These are phyloP conservation scores for Portunus trituberculatus DNA, from an alignment of 1,140 invertebrate species.

Conservation along the genomic window DNA sequence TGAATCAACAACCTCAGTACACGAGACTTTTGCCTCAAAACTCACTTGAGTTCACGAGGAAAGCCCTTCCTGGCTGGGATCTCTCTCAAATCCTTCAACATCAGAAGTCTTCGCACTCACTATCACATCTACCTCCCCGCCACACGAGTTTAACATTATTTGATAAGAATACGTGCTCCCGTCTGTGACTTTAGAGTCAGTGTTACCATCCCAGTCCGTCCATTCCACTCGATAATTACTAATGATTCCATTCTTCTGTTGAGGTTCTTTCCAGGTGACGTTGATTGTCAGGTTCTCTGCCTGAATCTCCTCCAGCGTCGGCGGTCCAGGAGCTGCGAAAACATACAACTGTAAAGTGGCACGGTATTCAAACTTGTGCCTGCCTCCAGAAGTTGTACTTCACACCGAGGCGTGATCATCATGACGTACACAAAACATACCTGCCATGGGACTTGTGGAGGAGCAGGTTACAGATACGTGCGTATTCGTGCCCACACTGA, in stretches of 20 bases:
- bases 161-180: neutral
- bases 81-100: neutral
- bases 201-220: neutral
- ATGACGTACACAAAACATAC: no score
- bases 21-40: neutral
- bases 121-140: neutral
- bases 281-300: neutral
- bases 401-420: no score
- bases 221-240: neutral
- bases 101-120: neutral
- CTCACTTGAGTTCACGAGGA: neutral
- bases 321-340: neutral
- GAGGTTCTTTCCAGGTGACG: neutral
- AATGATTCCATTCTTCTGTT: neutral
- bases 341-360: no score
- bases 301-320: neutral
- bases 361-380: no score
- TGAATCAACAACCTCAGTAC: neutral
- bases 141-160: neutral
- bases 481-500: no score
- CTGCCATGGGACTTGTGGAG: no score
- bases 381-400: no score
- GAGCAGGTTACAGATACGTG: no score
- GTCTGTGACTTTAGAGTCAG: neutral
- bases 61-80: neutral